A percentile compares a stretch with the other conserved stretches of the same genome.
Evolutionary conservation across 2,113 vertebrate genomes (phyloP).

Genomic region (Microcebus ravelobensis): DNA sequence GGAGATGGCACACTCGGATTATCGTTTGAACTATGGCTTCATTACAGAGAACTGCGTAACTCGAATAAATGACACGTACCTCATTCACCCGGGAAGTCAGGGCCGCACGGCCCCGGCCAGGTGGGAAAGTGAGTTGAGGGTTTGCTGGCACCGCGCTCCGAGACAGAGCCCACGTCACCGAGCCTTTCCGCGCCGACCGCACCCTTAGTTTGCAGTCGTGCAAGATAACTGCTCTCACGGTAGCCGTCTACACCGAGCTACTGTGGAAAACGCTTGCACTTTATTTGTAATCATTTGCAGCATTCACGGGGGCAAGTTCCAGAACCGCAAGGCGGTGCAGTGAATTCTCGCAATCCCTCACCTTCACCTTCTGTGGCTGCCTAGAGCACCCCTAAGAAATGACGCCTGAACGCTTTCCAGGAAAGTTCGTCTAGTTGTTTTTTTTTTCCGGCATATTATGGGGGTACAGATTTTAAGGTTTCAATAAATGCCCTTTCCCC

Average conservation of each 20-base stretch:
- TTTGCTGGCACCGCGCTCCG: constrained; percentile 5
- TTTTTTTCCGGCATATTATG: too few species aligned
- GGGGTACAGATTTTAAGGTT: too few species aligned
- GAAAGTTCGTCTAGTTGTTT: neutral
- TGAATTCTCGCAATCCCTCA: neutral
- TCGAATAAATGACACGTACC: constrained; percentile 55
- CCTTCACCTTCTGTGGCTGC: neutral
- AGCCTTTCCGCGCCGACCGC: neutral
- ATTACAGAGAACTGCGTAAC: constrained; percentile 55
- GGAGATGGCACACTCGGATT: neutral
- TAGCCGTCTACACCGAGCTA: constrained; percentile 1
- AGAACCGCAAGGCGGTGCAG: neutral
- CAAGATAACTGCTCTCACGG: neutral
- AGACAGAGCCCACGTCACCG: neutral
- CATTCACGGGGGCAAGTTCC: neutral
- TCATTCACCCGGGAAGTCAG: constrained; percentile 52
- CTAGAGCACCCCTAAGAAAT: neutral
- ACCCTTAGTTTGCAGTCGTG: constrained; percentile 50
- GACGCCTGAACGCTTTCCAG: neutral
- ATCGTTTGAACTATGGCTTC: constrained; percentile 43
- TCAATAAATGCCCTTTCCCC: too few species aligned
- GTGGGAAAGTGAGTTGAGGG: constrained; percentile 39
- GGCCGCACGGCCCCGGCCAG: constrained; percentile 27
- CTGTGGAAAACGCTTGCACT: neutral
- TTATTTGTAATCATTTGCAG: constrained; percentile 17